phyloP scores from a whole-genome alignment of 2,888 invertebrate species.

The Heteromurus nitidus region DNA sequence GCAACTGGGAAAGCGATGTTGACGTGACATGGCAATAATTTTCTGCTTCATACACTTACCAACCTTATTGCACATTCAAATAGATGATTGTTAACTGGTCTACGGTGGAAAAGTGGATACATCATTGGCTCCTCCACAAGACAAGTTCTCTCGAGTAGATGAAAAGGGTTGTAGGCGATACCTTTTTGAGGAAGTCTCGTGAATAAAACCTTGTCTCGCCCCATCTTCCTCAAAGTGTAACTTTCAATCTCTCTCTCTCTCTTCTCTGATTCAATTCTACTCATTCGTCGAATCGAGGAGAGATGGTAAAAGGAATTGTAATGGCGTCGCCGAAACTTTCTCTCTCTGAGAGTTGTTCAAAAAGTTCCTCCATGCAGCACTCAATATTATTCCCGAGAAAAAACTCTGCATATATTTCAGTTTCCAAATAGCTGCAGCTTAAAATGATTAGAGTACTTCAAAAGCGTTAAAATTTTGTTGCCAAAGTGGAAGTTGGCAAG shows the following conservation, averaged over 20 bases:
- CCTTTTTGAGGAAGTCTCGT: background rate
- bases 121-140: background rate
- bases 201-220: conserved; percentile 17
- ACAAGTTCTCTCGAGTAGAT: background rate
- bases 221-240: too few relatives aligned
- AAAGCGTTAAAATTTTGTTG: too few relatives aligned
- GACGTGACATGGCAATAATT: conserved; percentile 15
- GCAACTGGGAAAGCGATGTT: background rate
- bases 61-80: conserved; percentile 15
- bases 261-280: background rate
- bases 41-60: conserved; percentile 13
- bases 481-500: too few relatives aligned
- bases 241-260: conserved; percentile 4
- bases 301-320: background rate
- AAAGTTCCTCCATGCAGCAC: too few relatives aligned
- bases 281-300: background rate
- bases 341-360: too few relatives aligned
- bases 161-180: background rate
- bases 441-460: too few relatives aligned
- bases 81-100: conserved; percentile 2
- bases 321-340: background rate
- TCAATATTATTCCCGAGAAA: too few relatives aligned
- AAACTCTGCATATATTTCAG: too few relatives aligned
- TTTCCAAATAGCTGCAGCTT: too few relatives aligned
- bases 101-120: background rate